Percentiles rank a stretch among this genome's conserved stretches.
Conservation (phyloP, 1,140 invertebrate genomes). For the Portunus trituberculatus region DNA sequence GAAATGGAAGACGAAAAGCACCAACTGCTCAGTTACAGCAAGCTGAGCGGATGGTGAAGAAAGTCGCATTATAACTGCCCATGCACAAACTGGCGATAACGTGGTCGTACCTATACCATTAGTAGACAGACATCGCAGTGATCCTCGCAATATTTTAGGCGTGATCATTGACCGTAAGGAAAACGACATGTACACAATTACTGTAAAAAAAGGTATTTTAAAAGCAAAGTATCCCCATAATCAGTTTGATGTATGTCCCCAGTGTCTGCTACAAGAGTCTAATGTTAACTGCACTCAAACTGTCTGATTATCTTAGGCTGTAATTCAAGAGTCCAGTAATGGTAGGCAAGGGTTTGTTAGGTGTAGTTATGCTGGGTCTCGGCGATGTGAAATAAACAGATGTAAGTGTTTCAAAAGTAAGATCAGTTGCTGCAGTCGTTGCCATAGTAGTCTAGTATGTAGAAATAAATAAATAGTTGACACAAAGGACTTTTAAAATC, state of each 20-base stretch:
- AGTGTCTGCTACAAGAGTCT: conserved; percentile 41
- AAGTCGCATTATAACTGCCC: conserved; percentile 56
- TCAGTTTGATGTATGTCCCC: conserved; percentile 56
- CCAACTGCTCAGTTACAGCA: conserved; percentile 19
- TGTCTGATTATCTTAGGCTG: conserved; percentile 39
- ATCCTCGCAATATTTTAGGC: conserved; percentile 59
- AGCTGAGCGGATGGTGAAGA: conserved; percentile 65
- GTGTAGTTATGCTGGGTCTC: conserved; percentile 56
- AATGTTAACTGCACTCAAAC: conserved; percentile 30
- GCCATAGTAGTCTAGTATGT: conserved; percentile 55
- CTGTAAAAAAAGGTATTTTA: conserved; percentile 60
- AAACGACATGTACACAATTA: conserved; percentile 64
- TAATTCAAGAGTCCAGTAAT: conserved; percentile 45
- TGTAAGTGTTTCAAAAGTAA: conserved; percentile 64
- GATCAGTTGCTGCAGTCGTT: conserved; percentile 54
- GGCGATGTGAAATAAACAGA: conserved; percentile 55
- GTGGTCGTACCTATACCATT: conserved; percentile 47
- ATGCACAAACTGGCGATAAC: conserved; percentile 50
- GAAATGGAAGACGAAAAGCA: conserved; percentile 38
- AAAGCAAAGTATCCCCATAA: conserved; percentile 57
- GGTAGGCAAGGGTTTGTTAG: conserved; percentile 60
- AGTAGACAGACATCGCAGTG: conserved; percentile 52
- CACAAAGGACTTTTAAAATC: no score
- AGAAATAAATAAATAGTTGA: conserved; percentile 39
- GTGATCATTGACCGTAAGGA: conserved; percentile 56